Conservation (phyloP, 2,888 invertebrate genomes). For the Amitus sp. region DNA sequence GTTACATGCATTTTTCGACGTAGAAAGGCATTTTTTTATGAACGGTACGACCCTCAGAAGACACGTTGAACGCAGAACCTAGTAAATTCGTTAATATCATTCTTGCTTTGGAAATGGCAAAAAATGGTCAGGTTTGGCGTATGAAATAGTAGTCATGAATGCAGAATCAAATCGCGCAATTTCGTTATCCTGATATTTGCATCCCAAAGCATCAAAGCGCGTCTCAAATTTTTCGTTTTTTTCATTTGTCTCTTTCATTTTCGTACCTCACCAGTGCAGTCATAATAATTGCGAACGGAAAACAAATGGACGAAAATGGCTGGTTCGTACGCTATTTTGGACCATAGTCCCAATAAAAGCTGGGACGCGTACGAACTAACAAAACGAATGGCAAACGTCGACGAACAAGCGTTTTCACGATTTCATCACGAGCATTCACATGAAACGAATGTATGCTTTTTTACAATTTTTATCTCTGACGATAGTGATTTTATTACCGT, state of each 20-base stretch:
- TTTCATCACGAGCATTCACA: constrained; percentile 20
- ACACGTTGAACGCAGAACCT: constrained; percentile 25
- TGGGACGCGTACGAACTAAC: constrained; percentile 17
- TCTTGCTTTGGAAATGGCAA: background rate
- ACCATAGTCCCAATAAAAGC: constrained; percentile 30
- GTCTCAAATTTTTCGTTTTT: constrained; percentile 2
- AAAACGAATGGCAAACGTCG: too few species aligned
- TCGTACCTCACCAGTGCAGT: constrained; percentile 11
- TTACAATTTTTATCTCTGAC: constrained; percentile 16
- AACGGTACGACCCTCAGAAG: constrained; percentile 42
- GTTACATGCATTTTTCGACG: constrained; percentile 44
- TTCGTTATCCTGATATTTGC: background rate
- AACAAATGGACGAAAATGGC: constrained; percentile 36
- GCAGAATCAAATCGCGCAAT: too few species aligned
- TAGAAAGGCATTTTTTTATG: constrained; percentile 44
- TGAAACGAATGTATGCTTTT: constrained; percentile 17
- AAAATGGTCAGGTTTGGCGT: background rate
- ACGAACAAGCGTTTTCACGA: constrained; percentile 22
- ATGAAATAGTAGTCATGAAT: too few species aligned
- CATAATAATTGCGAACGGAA: constrained; percentile 33
- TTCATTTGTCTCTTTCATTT: constrained; percentile 20
- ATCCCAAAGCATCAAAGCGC: background rate
- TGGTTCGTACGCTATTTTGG: constrained; percentile 22
- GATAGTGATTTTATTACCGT: constrained; percentile 13
- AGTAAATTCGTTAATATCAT: constrained; percentile 21